Conservation (phyloP, 2,113 vertebrate genomes). For the Halichoerus grypus region DNA sequence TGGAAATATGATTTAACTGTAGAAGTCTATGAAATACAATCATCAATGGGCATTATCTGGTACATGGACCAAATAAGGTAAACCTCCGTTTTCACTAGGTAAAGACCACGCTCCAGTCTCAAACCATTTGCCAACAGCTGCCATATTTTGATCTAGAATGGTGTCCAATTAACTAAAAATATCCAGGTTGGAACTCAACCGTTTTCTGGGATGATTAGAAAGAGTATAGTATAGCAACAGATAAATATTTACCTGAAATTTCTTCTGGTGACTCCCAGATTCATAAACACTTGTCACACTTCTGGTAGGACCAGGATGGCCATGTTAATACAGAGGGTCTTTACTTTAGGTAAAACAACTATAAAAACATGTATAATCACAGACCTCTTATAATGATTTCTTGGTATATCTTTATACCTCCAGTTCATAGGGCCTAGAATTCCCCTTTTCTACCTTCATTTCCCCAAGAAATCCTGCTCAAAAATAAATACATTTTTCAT, state of each 20-base stretch:
- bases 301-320: neutral
- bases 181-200: neutral
- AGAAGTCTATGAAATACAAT: neutral
- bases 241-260: neutral
- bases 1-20: neutral
- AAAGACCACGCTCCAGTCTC: neutral
- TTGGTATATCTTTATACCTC: neutral
- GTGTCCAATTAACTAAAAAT: neutral
- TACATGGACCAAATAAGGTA: neutral
- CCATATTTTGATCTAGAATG: neutral
- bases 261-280: neutral
- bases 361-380: neutral
- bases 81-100: neutral
- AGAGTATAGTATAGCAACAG: neutral
- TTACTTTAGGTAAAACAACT: neutral
- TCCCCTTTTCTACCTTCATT: neutral
- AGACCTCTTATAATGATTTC: neutral
- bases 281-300: neutral
- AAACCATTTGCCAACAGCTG: neutral
- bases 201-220: neutral
- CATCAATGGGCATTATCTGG: neutral
- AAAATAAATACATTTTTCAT: neutral
- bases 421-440: neutral
- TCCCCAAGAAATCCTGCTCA: neutral
- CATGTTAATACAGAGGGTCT: rapidly evolving